These are phyloP conservation scores for Mus pahari DNA, from an alignment of 2,113 vertebrate genomes.

Conservation along the genomic window DNA sequence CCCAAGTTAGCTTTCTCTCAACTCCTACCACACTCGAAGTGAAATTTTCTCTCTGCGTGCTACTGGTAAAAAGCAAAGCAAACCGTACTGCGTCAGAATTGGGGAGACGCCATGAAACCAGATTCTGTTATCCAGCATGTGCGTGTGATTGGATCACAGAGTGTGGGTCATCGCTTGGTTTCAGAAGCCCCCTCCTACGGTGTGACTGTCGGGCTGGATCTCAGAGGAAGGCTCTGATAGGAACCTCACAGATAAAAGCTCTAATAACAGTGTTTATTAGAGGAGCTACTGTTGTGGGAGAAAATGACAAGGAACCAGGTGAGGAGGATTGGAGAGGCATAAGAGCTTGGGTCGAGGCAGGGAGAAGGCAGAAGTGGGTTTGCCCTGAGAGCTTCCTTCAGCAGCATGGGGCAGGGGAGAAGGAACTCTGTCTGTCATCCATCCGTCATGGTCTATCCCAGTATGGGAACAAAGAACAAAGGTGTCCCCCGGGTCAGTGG, in stretches of 20 bases:
- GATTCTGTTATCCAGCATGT: fast-evolving
- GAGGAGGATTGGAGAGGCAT: neutral
- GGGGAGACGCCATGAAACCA: neutral
- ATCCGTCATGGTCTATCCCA: neutral
- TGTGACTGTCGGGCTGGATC: neutral
- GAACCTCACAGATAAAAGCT: neutral
- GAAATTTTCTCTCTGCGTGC: neutral
- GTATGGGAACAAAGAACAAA: neutral
- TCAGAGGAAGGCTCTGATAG: fast-evolving
- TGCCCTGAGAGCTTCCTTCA: neutral
- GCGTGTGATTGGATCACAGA: neutral
- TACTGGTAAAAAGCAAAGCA: neutral
- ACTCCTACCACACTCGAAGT: neutral
- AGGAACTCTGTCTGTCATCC: neutral
- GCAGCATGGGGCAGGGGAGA: no score
- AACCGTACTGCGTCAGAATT: neutral
- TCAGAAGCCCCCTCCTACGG: neutral
- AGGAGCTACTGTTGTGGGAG: neutral
- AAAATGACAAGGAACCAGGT: neutral
- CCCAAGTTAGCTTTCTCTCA: neutral
- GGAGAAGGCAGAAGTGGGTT: fast-evolving
- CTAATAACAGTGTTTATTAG: neutral
- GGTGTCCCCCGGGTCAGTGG: neutral
- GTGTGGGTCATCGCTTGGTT: no score
- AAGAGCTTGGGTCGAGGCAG: no score